A percentile compares a stretch with the other conserved stretches of the same genome.
Evolutionary conservation across 2,113 vertebrate genomes (phyloP).

Genomic region (Spea bombifrons): DNA sequence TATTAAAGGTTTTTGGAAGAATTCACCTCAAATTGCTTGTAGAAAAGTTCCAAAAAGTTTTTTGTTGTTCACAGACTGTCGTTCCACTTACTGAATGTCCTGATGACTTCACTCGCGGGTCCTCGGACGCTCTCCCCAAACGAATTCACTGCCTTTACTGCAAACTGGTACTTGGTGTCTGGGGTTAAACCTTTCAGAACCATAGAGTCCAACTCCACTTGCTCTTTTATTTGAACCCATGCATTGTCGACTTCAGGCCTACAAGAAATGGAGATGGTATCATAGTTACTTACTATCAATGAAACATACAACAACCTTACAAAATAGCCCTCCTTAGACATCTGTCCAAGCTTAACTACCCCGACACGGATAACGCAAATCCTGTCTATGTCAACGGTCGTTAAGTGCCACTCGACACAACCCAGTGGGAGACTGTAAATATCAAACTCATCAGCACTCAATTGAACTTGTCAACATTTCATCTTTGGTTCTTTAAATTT

Average conservation of each 20-base stretch:
- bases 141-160: slow-evolving; percentile 75
- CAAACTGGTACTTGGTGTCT: slow-evolving; percentile 86
- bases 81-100: slow-evolving; percentile 77
- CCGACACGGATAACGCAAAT: too few relatives aligned
- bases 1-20: neutral
- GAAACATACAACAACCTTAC: too few relatives aligned
- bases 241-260: slow-evolving; percentile 87
- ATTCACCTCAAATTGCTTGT: neutral
- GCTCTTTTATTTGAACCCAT: slow-evolving; percentile 85
- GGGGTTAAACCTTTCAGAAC: slow-evolving; percentile 85
- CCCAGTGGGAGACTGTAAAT: too few relatives aligned
- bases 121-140: slow-evolving; percentile 79
- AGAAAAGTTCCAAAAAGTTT: neutral
- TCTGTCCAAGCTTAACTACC: too few relatives aligned
- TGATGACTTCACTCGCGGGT: slow-evolving; percentile 67
- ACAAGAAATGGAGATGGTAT: slow-evolving; percentile 44
- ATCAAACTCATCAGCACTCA: too few relatives aligned
- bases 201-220: slow-evolving; percentile 85
- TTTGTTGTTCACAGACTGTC: neutral
- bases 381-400: too few relatives aligned
- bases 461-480: too few relatives aligned
- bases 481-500: too few relatives aligned
- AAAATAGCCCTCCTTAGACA: too few relatives aligned
- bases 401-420: too few relatives aligned
- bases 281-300: neutral